Conservation (phyloP, 2,888 invertebrate genomes). For the Orchesellides sinensis region DNA sequence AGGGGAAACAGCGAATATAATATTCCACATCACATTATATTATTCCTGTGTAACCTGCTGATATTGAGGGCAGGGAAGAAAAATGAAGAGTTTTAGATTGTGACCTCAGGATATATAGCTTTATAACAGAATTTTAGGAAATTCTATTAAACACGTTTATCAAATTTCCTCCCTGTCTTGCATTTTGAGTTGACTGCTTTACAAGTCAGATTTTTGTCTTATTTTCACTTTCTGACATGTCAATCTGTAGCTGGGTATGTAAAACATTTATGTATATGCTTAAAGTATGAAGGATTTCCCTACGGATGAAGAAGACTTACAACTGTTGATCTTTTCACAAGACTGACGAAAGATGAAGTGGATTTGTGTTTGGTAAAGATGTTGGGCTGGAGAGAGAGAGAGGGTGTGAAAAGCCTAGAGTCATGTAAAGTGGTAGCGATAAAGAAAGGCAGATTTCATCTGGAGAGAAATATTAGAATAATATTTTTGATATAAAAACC, state of each 20-base stretch:
- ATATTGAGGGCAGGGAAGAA: background rate
- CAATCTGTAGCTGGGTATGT: background rate
- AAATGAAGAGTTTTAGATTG: background rate
- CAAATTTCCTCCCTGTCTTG: background rate
- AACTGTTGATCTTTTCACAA: conserved; percentile 51
- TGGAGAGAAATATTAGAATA: conserved; percentile 32
- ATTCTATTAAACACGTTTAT: background rate
- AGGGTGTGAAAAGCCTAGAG: conserved; percentile 32
- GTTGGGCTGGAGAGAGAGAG: background rate
- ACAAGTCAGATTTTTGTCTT: conserved; percentile 13
- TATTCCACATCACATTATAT: background rate
- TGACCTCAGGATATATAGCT: background rate
- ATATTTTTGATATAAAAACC: conserved; percentile 40
- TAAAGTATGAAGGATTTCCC: background rate
- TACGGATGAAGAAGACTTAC: conserved; percentile 10
- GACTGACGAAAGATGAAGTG: conserved; percentile 8
- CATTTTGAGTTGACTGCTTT: background rate
- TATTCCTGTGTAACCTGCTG: conserved; percentile 17
- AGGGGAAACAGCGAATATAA: background rate
- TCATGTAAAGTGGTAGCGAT: conserved; percentile 50
- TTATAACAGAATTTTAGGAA: no score
- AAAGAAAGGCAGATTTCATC: conserved; percentile 37
- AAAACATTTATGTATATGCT: background rate
- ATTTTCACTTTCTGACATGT: conserved; percentile 20
- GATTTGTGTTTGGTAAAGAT: conserved; percentile 41